A percentile compares a stretch with the other conserved stretches of the same genome.
Conservation (phyloP, 1,140 invertebrate species). For the Heliconius himera region DNA sequence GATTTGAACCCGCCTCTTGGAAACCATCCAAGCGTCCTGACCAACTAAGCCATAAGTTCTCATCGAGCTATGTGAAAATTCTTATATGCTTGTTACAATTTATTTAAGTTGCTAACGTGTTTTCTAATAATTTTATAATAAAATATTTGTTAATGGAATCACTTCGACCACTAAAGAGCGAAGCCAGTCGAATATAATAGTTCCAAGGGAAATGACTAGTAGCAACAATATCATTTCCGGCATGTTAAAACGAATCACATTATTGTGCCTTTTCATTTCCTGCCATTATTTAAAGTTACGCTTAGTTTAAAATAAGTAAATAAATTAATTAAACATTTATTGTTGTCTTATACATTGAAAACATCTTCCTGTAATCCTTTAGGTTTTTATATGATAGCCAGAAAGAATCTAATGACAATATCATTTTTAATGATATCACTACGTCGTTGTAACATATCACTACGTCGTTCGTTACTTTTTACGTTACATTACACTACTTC, state of each 20-base stretch:
- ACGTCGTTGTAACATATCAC: too few relatives aligned
- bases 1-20: too few relatives aligned
- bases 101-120: too few relatives aligned
- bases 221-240: neutral
- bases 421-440: too few relatives aligned
- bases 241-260: neutral
- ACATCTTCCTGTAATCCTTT: neutral
- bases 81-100: too few relatives aligned
- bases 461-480: too few relatives aligned
- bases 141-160: neutral
- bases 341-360: neutral
- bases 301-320: neutral
- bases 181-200: neutral
- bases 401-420: too few relatives aligned
- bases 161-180: neutral
- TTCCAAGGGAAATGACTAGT: neutral
- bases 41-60: too few relatives aligned
- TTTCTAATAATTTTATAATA: too few relatives aligned
- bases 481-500: too few relatives aligned
- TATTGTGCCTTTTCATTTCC: conserved; percentile 13
- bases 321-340: neutral
- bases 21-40: too few relatives aligned
- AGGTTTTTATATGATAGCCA: neutral
- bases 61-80: too few relatives aligned
- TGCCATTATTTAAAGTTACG: conserved; percentile 5